Percentiles rank a stretch among this genome's conserved stretches.
phyloP scores from a whole-genome alignment of 2,888 invertebrate species.

The Lamellibrachia columna region DNA sequence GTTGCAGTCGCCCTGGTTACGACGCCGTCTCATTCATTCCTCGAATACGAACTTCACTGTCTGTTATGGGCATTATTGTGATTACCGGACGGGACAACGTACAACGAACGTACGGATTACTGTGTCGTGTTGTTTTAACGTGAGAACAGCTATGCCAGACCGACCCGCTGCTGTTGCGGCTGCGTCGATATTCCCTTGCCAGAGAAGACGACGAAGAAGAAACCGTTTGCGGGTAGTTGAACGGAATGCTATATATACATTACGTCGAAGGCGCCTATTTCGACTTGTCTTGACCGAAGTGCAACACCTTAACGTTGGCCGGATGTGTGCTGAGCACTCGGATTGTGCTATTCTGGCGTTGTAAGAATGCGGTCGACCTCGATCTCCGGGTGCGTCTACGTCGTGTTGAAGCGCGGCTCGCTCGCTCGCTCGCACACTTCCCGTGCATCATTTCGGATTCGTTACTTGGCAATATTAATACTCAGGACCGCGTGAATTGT shows the following conservation, averaged over 20 bases:
- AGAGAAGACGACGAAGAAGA: neutral
- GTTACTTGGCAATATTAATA: neutral
- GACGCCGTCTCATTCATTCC: conserved; percentile 2
- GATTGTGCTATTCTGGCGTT: neutral
- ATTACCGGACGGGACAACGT: neutral
- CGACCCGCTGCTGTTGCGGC: neutral
- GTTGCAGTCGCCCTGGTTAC: too few relatives aligned
- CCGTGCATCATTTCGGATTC: neutral
- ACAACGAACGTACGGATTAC: conserved; percentile 16
- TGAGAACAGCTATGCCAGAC: conserved; percentile 1
- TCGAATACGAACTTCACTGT: neutral
- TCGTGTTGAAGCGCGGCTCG: neutral
- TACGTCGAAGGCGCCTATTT: conserved; percentile 5
- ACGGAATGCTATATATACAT: conserved; percentile 12
- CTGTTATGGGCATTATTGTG: neutral
- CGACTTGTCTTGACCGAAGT: conserved; percentile 11
- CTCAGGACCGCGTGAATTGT: neutral
- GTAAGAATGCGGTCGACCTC: neutral
- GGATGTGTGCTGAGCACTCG: neutral
- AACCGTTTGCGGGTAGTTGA: conserved; percentile 11
- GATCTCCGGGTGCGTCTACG: neutral
- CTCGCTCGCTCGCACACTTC: neutral
- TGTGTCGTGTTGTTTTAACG: neutral
- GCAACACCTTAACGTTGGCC: neutral
- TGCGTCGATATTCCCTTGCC: conserved; percentile 6